A percentile compares a stretch with the other conserved stretches of the same genome.
Evolutionary conservation across 1,140 invertebrate genomes (phyloP).

Genomic region (Cotesia chilonis): DNA sequence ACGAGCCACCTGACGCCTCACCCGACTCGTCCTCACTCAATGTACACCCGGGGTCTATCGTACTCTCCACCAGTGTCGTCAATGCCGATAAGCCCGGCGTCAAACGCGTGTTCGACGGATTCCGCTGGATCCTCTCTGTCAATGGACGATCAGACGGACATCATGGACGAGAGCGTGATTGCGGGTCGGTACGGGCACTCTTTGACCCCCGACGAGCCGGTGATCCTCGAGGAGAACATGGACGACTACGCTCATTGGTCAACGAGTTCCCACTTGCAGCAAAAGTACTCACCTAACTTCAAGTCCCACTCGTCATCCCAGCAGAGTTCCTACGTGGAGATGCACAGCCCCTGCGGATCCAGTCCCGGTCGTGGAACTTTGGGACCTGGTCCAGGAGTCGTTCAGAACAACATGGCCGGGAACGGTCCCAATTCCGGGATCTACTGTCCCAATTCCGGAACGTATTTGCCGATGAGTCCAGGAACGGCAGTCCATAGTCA

Average conservation of each 20-base stretch:
- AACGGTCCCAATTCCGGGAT: too few species aligned
- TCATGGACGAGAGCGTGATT: slow-evolving; percentile 53
- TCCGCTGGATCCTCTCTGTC: slow-evolving; percentile 77
- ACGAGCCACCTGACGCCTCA: slow-evolving; percentile 56
- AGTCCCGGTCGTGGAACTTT: slow-evolving; percentile 54
- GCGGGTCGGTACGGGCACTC: slow-evolving; percentile 66
- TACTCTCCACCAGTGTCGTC: slow-evolving; percentile 73
- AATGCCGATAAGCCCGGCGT: slow-evolving; percentile 71
- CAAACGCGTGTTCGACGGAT: slow-evolving; percentile 72
- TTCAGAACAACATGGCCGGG: background rate
- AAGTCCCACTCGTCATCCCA: slow-evolving; percentile 67
- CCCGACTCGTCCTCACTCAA: slow-evolving; percentile 66
- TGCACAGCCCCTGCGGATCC: slow-evolving; percentile 67
- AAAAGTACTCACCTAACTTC: slow-evolving; percentile 65
- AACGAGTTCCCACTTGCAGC: slow-evolving; percentile 47
- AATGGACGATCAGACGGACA: slow-evolving; percentile 70
- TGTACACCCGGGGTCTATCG: slow-evolving; percentile 68
- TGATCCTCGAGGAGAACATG: slow-evolving; percentile 71
- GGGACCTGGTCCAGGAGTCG: slow-evolving; percentile 63
- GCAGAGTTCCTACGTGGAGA: slow-evolving; percentile 69
- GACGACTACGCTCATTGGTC: slow-evolving; percentile 69
- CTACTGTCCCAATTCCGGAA: too few species aligned
- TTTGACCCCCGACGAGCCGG: slow-evolving; percentile 73
- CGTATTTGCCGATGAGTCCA: slow-evolving; percentile 22
- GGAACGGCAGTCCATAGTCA: slow-evolving; percentile 46